Base-by-base conservation (phyloP, 2,888 invertebrate genomes). In the Ephialtes manifestator region DNA sequence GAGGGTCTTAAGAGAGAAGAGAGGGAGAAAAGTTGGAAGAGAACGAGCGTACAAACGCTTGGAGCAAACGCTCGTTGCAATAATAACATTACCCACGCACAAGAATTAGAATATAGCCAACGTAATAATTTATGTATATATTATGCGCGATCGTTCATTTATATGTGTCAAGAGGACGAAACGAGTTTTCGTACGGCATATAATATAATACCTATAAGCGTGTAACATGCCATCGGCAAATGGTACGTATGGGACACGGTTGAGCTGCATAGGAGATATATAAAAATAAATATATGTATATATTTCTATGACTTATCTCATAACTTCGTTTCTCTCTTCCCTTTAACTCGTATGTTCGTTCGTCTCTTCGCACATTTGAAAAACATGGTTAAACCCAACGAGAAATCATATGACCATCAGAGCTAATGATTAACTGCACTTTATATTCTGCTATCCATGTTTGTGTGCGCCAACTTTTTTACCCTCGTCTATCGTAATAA, bases 1-100 rank as follows among this genome's bases (percentile, higher is more conserved):
- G n/a, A 60, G 35, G 35, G n/a, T 35, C 60, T 60, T 13, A 28
- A 15, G 70, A 39, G 63, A 51, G 39, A 53, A 70, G 53, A 35
- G 51, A 60, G 51, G 65, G 55, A 24, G 24, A 20, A 72, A 31
- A 68, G 28, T 24, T 43, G 10, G 46, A 60, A 35, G 79, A 39
- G 43, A 58, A 70, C 28, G 39, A 55, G 15, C 39, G 75, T 43
- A 48, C 31, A 35, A 53, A 28, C 55, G 72, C 53, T 43, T n/a
- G 39, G 53, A 75, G 75, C 77, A 24, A n/a, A n/a, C 70, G 84
- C 78, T 85, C 84, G 86, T 85, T 84, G 88, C 90, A 88, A 90
- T 88, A 89, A 90, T 89, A 89, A 91, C 85, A 83, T 88, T 90
- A 89, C 91, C 91, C 89, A 91, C 91, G 90, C 90, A 85, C 74